Percentiles rank a stretch among this genome's conserved stretches.
phyloP scores from a whole-genome alignment of 2,888 invertebrate species.

The Hirtodrosophila cameraria region DNA sequence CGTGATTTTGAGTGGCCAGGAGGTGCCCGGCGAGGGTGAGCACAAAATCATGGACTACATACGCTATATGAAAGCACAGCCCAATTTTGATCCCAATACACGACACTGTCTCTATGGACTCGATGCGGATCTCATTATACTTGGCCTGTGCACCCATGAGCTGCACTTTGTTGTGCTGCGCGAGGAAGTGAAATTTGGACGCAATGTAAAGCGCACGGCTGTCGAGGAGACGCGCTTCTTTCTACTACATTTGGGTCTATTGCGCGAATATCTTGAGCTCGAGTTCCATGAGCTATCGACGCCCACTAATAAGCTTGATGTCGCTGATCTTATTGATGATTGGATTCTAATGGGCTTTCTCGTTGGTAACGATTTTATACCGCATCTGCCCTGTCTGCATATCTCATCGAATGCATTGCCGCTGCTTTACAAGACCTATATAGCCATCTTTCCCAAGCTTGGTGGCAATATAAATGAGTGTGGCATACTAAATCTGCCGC shows the following conservation, averaged over 20 bases:
- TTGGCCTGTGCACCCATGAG: slow-evolving; percentile 97
- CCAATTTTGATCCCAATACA: slow-evolving; percentile 94
- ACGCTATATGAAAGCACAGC: slow-evolving; percentile 92
- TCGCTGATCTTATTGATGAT: slow-evolving; percentile 97
- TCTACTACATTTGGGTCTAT: slow-evolving; percentile 94
- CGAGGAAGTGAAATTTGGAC: slow-evolving; percentile 95
- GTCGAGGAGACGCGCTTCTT: slow-evolving; percentile 97
- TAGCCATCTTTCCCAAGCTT: slow-evolving; percentile 92
- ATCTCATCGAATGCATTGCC: slow-evolving; percentile 96
- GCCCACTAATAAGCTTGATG: slow-evolving; percentile 89
- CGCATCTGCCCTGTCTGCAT: slow-evolving; percentile 96
- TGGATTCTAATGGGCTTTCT: slow-evolving; percentile 99
- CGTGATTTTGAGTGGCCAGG: slow-evolving; percentile 95
- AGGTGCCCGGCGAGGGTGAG: slow-evolving; percentile 98
- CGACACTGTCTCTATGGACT: slow-evolving; percentile 98
- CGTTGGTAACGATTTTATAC: slow-evolving; percentile 99
- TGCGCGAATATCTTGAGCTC: slow-evolving; percentile 96
- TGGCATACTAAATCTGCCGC: slow-evolving; percentile 91
- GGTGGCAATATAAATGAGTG: slow-evolving; percentile 98
- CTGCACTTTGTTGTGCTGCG: slow-evolving; percentile 96
- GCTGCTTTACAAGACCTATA: slow-evolving; percentile 94
- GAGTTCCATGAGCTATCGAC: slow-evolving; percentile 92
- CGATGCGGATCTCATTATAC: slow-evolving; percentile 98
- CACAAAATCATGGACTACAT: slow-evolving; percentile 99
- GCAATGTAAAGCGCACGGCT: slow-evolving; percentile 88